Base-by-base conservation (phyloP, 2,797 vertebrate species). In the Helarctos malayanus region DNA sequence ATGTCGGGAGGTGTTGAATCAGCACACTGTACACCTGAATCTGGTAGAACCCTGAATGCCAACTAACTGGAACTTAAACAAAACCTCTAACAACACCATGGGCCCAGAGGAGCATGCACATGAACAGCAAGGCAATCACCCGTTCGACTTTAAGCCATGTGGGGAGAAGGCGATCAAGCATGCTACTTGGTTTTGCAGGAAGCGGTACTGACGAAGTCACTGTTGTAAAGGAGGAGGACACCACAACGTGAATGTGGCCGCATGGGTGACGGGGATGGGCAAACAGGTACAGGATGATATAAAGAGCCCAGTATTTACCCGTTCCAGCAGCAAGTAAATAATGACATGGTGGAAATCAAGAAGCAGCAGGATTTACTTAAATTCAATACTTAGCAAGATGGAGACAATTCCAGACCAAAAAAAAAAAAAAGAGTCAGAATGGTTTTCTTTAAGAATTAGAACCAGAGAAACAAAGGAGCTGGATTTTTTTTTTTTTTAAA, bases 191-290 rank as follows among this genome's bases (percentile, higher is more conserved):
- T 27, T 47, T 54, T 82, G 23, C 11, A 90, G 56, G 76, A 47
- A 35, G 27, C 4, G 13, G 12, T 25, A 19, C 6, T 47, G 57
- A n/a, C 47, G 15, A n/a, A 57, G 61, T 35, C 11, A 19, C 1
- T 7, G 13, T 16, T 18, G 25, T 11, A 9, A 56, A 75, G 45
- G 25, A 16, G 1, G 3, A 12, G 2, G 59, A 54, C 11, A 27
- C 59, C 12, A 27, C 59, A 13, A 23, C 5, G 27, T 14, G 59
- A 27, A 27, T 0, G 8, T 9, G 86, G 15, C 57, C 0, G 0
- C 0, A 2, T 0, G 0, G 23, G 15, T 14, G 29, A 12, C 0
- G 21, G 8, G 52, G 71, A 8, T 41, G 41, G 41, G 41, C 41
- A 54, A 27, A 0, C 0, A 76, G 63, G 54, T 16, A 16, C 32